Conservation (phyloP, 1,140 invertebrate species). For the Rhopalosiphum maidis region DNA sequence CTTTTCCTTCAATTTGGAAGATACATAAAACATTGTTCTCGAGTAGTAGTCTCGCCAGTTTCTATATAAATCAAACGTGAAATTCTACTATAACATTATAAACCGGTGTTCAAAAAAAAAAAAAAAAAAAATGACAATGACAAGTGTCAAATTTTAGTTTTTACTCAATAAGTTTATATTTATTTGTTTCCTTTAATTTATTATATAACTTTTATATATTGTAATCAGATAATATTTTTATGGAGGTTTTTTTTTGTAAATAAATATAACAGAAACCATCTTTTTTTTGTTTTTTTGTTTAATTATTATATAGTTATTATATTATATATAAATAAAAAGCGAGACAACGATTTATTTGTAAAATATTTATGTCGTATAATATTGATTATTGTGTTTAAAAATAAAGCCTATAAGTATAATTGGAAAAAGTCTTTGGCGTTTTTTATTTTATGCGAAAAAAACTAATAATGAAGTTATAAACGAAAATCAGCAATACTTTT, state of each 20-base stretch:
- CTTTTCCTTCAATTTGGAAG: background rate
- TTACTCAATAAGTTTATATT: slow-evolving; percentile 27
- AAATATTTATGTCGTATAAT: slow-evolving; percentile 23
- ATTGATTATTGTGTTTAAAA: slow-evolving; percentile 31
- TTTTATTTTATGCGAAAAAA: background rate
- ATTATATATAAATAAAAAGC: background rate
- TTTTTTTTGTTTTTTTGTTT: slow-evolving; percentile 27
- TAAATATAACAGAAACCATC: slow-evolving; percentile 16
- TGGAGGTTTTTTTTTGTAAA: background rate
- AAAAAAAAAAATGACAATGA: background rate
- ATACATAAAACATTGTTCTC: slow-evolving; percentile 24
- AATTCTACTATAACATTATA: slow-evolving; percentile 19
- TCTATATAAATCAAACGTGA: slow-evolving; percentile 38
- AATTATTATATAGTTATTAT: background rate
- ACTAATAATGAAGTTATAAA: background rate
- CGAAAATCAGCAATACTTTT: background rate
- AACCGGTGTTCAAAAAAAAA: slow-evolving; percentile 26
- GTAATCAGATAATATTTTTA: slow-evolving; percentile 52
- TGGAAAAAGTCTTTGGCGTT: background rate
- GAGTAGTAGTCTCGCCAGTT: background rate
- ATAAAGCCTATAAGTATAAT: slow-evolving; percentile 4
- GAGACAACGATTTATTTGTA: slow-evolving; percentile 14
- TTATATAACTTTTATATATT: slow-evolving; percentile 25
- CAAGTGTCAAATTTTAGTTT: slow-evolving; percentile 34
- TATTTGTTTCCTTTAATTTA: slow-evolving; percentile 38